phyloP scores from a whole-genome alignment of 2,113 vertebrate species.

The Petromus typicus region DNA sequence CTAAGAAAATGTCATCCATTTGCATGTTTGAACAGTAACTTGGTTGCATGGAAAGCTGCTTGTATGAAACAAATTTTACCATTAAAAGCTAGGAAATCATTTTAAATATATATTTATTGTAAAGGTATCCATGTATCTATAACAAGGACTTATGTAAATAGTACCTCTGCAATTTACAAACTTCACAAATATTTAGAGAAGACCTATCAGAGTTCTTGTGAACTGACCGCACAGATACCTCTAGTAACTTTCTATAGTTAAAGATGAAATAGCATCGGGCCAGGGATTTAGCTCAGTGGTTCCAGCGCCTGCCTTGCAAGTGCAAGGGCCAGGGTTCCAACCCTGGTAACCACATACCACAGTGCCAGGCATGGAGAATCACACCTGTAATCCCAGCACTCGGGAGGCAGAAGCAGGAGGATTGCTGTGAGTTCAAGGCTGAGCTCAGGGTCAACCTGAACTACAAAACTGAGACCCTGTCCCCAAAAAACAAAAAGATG shows the following conservation, averaged over 20 bases:
- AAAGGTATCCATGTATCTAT: neutral
- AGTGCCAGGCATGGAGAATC: too few relatives aligned
- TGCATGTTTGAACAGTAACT: neutral
- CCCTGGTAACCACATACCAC: too few relatives aligned
- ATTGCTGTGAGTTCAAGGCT: too few relatives aligned
- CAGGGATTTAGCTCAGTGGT: too few relatives aligned
- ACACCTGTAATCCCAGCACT: too few relatives aligned
- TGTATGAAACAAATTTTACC: neutral
- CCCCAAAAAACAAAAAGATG: neutral
- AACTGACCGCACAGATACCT: neutral
- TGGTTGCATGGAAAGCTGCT: neutral
- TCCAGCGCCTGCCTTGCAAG: too few relatives aligned
- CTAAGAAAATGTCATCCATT: neutral
- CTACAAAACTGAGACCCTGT: too few relatives aligned
- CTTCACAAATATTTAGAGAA: neutral
- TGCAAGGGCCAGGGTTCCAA: too few relatives aligned
- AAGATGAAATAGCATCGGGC: slow-evolving; percentile 13
- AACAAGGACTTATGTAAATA: neutral
- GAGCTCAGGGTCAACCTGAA: too few relatives aligned
- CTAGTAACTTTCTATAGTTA: neutral
- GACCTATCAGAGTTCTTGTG: neutral
- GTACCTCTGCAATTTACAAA: neutral
- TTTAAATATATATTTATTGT: neutral
- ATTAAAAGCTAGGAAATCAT: neutral
- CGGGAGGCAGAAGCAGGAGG: too few relatives aligned